Conservation (phyloP, 2,888 invertebrate species). For the Icerya purchasi region DNA sequence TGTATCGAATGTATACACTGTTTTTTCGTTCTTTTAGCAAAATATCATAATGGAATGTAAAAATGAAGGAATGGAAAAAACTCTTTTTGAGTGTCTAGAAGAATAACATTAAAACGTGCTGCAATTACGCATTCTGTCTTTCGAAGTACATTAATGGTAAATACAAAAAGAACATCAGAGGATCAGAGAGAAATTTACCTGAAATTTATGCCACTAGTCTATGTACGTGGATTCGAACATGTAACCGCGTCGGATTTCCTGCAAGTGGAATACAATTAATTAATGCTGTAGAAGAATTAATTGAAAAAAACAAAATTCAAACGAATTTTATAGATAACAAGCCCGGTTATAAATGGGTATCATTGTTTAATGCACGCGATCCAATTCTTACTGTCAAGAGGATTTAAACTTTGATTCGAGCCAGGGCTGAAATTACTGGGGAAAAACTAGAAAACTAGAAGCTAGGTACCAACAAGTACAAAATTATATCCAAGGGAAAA, state of each 20-base stretch:
- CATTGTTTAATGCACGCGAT: background rate
- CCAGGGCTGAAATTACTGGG: background rate
- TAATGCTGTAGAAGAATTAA: background rate
- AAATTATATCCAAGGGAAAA: no score
- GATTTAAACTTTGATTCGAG: background rate
- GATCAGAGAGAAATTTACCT: no score
- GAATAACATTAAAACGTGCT: no score
- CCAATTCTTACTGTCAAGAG: background rate
- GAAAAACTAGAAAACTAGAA: background rate
- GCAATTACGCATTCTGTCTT: no score
- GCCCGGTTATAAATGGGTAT: constrained; percentile 1
- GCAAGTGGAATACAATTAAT: no score
- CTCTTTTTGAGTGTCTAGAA: no score
- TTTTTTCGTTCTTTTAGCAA: no score
- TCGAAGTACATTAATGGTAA: no score
- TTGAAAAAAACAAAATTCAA: background rate
- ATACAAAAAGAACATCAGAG: background rate
- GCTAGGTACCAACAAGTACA: background rate
- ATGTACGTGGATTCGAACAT: background rate
- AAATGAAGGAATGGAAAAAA: no score
- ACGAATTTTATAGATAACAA: no score
- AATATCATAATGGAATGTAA: no score
- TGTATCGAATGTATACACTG: no score
- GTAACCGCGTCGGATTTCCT: background rate
- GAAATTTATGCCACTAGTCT: background rate